These are phyloP conservation scores for Temnopleurus reevesii DNA, from an alignment of 53 echinoderm and acorn worm genomes.

Conservation along the genomic window DNA sequence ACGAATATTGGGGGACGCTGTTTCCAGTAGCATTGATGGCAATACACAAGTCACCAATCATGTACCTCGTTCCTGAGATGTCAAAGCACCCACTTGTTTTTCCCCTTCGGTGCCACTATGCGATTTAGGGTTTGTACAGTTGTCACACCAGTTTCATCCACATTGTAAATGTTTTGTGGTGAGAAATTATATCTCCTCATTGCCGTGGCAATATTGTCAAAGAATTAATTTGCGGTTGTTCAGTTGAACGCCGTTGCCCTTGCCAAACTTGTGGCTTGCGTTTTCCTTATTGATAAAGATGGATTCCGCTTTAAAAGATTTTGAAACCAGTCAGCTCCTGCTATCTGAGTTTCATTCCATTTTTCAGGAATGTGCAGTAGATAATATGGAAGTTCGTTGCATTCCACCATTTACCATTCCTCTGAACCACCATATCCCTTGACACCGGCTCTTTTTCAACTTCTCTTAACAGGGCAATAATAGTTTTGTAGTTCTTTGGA, in stretches of 20 bases:
- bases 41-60: constrained; percentile 22
- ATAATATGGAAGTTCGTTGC: too few relatives aligned
- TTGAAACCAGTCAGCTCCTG: too few relatives aligned
- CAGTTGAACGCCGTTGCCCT: constrained; percentile 14
- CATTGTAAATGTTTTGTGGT: not conserved
- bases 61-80: not conserved
- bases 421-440: too few relatives aligned
- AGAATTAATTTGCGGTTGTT: too few relatives aligned
- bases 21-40: not conserved
- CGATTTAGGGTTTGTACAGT: not conserved
- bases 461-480: too few relatives aligned
- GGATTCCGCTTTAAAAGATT: too few relatives aligned
- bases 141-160: not conserved
- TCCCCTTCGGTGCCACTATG: not conserved
- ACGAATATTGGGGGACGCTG: not conserved
- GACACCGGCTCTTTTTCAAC: too few relatives aligned
- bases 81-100: constrained; percentile 17
- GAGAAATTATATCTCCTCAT: not conserved
- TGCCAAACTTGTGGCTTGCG: constrained; percentile 5
- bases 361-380: too few relatives aligned
- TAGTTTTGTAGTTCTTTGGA: too few relatives aligned
- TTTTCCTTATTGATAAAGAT: not conserved
- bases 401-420: too few relatives aligned
- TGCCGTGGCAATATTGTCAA: not conserved
- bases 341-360: too few relatives aligned